A percentile compares a stretch with the other conserved stretches of the same genome.
Evolutionary conservation across 2,797 vertebrate species (phyloP).

Genomic region (Helicolenus hilgendorfi): DNA sequence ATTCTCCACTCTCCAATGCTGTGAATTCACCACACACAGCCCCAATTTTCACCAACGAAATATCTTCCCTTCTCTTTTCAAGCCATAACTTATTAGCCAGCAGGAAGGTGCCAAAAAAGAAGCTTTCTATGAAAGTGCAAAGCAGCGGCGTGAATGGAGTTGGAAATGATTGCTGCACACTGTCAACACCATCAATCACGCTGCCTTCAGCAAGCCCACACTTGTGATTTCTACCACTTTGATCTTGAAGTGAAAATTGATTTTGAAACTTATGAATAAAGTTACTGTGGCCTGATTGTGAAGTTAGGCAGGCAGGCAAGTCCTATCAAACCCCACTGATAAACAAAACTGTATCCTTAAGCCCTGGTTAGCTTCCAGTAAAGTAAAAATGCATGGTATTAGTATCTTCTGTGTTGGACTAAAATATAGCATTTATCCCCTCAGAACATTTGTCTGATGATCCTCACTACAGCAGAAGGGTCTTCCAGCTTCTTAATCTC

Average conservation of each 20-base stretch:
- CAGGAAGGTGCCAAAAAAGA: not conserved
- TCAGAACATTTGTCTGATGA: conserved; percentile 10
- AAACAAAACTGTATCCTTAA: not conserved
- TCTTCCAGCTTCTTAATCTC: conserved; percentile 17
- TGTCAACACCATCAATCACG: conserved; percentile 22
- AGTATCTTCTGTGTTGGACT: not conserved
- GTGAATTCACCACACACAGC: not conserved
- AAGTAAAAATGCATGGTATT: not conserved
- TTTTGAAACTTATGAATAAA: conserved; percentile 10
- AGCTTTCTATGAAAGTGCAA: conserved; percentile 11
- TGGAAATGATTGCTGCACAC: conserved; percentile 18
- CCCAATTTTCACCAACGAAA: conserved; percentile 14
- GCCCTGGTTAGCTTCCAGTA: not conserved
- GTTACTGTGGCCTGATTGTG: not conserved
- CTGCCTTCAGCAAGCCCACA: conserved; percentile 7
- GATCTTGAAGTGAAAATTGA: conserved; percentile 15
- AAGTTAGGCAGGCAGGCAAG: not conserved
- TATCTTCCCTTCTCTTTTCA: not conserved
- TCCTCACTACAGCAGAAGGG: not conserved
- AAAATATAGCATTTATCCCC: not conserved
- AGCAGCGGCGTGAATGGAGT: conserved; percentile 12
- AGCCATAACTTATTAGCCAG: conserved; percentile 17
- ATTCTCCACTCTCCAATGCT: not conserved
- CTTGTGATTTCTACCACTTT: not conserved
- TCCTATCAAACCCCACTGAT: not conserved